Base-by-base conservation (phyloP, 2,113 vertebrate species). In the Carassius carassius region DNA sequence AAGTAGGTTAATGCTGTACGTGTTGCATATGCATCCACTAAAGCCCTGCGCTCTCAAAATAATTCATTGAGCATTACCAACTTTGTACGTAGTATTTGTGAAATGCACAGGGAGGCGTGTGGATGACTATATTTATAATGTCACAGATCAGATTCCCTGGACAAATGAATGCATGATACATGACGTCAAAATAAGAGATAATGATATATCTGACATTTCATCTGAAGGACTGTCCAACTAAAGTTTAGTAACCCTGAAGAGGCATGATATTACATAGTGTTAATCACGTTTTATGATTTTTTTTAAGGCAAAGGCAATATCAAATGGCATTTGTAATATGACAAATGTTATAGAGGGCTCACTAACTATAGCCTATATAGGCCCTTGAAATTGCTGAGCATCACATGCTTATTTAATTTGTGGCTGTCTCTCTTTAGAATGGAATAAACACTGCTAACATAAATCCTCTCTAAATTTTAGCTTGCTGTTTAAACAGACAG, bases 121-220 rank as follows among this genome's bases (percentile, higher is more conserved):
- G 56, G 32, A 25, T 62, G 76, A 78, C 41, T 60, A 78, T 5
- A 62, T 78, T 78, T 62, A 58, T 35, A 62, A 78, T 78, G 77
- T 62, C 77, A 79, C 77, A 60, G 54, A 41, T 79, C 54, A 44
- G 54, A 79, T 62, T 62, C 35, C 47, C 54, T 62, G 77, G 56
- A 56, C 56, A 79, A 79, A 79, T 37, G 35, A 10, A 56, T 78
- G 41, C 25, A 32, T 58, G 49, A 58, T 21, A 77, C 49, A 62
- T 78, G 32, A 78, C 12, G 77, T 78, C 77, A 78, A 78, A 78
- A 62, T 79, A 23, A 62, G 56, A 79, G 56, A 79, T 78, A 78
- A 78, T 62, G 56, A 79, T 79, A 56, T 79, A 79, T 79, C 56
- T 79, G 77, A 62, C 77, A 79, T 79, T 79, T 79, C 35, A 79